These are phyloP conservation scores for Porphyrio hochstetteri DNA, from an alignment of 2,113 vertebrate species.

Conservation along the genomic window DNA sequence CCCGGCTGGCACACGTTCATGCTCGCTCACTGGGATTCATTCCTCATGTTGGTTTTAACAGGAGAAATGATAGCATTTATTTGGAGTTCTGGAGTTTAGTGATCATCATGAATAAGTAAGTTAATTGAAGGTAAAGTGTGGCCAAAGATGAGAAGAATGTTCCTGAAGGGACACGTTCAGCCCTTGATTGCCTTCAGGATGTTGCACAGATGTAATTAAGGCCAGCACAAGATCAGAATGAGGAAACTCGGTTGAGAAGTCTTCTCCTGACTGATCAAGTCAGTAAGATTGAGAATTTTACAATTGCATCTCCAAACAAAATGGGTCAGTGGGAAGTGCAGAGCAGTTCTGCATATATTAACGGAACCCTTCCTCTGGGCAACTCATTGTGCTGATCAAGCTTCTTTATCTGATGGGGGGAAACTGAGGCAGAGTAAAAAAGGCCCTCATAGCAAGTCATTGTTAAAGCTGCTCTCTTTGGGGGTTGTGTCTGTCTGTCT, in stretches of 20 bases:
- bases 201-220: neutral
- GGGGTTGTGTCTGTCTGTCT: neutral
- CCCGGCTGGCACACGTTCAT: neutral
- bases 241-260: neutral
- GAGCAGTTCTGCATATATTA: neutral
- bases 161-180: neutral
- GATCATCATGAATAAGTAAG: neutral
- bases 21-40: neutral
- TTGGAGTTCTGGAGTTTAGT: neutral
- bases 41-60: neutral
- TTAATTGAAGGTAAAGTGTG: neutral
- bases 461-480: neutral
- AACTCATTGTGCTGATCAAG: neutral
- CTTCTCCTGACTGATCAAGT: neutral
- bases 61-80: neutral
- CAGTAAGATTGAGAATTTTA: neutral
- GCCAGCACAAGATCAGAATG: neutral
- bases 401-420: neutral
- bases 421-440: neutral
- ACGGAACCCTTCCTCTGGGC: neutral
- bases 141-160: neutral
- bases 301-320: neutral
- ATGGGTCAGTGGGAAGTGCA: accelerated
- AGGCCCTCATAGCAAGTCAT: neutral
- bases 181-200: neutral